phyloP scores from a whole-genome alignment of 1,140 invertebrate species.

The Heliconius nattereri region DNA sequence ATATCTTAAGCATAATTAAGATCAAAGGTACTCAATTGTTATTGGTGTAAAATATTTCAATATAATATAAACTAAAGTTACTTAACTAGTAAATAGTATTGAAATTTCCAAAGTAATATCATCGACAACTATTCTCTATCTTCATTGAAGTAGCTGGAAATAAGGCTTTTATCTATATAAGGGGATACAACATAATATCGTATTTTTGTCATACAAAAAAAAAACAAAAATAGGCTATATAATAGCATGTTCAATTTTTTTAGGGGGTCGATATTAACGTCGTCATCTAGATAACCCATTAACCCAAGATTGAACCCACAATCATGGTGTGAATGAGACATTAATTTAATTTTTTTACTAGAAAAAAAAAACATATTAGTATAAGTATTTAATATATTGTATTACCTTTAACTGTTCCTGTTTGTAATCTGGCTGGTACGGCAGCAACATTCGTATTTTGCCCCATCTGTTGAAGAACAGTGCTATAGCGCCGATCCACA shows the following conservation, averaged over 20 bases:
- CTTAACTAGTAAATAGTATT: background rate
- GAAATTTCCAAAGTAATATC: background rate
- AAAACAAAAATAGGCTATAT: too few relatives aligned
- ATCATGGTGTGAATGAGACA: too few relatives aligned
- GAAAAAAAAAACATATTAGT: too few relatives aligned
- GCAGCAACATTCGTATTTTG: constrained; percentile 95
- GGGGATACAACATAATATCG: background rate
- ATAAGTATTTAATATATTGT: background rate
- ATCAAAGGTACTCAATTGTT: too few relatives aligned
- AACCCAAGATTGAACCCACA: too few relatives aligned
- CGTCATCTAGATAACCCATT: too few relatives aligned
- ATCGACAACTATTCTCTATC: background rate
- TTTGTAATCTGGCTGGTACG: constrained; percentile 95
- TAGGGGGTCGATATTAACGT: too few relatives aligned
- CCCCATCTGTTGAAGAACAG: constrained; percentile 96
- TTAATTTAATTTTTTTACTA: too few relatives aligned
- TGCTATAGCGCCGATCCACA: constrained; percentile 93
- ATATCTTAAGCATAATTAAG: too few relatives aligned
- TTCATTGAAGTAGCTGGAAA: background rate
- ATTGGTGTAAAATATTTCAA: background rate
- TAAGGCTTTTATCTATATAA: background rate
- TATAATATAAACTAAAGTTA: background rate
- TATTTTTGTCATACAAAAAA: too few relatives aligned
- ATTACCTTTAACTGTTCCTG: constrained; percentile 87
- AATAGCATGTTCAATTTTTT: too few relatives aligned